These are phyloP conservation scores for Semotilus atromaculatus DNA, from an alignment of 2,797 vertebrate species.

Conservation along the genomic window DNA sequence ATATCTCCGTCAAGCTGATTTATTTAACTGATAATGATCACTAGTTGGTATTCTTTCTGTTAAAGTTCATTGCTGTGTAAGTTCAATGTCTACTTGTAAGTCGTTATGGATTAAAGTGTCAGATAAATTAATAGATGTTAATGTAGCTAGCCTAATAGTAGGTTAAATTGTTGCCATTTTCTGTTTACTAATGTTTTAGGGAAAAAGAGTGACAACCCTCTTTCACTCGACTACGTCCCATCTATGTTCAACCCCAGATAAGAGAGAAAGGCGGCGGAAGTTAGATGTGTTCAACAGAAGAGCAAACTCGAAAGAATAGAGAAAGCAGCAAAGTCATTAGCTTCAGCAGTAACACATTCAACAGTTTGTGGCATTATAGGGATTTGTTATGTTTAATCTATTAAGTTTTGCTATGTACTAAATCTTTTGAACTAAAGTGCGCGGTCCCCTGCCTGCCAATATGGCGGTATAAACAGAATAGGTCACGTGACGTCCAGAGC, in stretches of 20 bases:
- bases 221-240: background rate
- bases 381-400: no score
- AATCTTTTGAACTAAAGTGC: no score
- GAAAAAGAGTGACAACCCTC: background rate
- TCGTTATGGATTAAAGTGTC: background rate
- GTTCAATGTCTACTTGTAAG: no score
- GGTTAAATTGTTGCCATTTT: no score
- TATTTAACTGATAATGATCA: background rate
- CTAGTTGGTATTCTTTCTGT: background rate
- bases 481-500: no score
- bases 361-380: background rate
- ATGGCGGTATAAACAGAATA: no score
- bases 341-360: background rate
- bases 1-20: background rate
- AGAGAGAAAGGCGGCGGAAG: background rate
- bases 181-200: background rate
- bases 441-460: no score
- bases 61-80: background rate
- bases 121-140: background rate
- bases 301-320: background rate
- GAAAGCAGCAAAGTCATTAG: background rate
- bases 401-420: no score
- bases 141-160: no score
- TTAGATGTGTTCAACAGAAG: conserved; percentile 1
- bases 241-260: no score